Conservation (phyloP, 2,113 vertebrate species). For the Leucopsar rothschildi region DNA sequence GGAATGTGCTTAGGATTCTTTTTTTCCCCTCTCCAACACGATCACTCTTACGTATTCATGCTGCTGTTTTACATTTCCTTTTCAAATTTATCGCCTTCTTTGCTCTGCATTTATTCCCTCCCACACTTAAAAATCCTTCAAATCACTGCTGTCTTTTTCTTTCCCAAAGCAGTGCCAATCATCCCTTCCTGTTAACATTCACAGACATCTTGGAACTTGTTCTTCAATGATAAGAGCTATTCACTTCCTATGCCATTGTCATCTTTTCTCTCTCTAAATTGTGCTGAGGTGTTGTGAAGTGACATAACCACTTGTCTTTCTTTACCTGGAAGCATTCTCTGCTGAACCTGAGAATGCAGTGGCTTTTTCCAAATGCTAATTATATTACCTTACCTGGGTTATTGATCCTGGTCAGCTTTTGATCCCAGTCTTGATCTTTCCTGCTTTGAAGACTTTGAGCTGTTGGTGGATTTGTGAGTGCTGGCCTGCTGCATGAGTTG, state of each 20-base stretch:
- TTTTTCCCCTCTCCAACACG: background rate
- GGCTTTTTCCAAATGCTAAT: background rate
- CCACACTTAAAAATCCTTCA: background rate
- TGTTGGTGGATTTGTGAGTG: background rate
- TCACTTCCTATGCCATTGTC: background rate
- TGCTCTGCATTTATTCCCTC: background rate
- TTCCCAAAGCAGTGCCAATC: background rate
- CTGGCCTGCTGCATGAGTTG: background rate
- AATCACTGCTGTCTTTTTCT: background rate
- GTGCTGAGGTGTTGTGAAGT: background rate
- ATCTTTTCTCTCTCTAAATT: background rate
- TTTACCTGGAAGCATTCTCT: background rate
- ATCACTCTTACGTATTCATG: background rate
- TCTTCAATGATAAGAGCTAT: background rate
- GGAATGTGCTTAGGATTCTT: background rate
- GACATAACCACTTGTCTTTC: background rate
- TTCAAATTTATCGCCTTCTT: background rate
- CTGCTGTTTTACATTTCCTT: background rate
- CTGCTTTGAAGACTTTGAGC: background rate
- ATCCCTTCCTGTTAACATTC: background rate
- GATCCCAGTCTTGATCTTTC: background rate
- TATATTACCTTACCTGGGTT: accelerated
- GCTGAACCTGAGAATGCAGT: background rate
- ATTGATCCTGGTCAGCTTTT: background rate
- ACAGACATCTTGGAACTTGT: background rate